Percentiles rank a stretch among this genome's conserved stretches.
These are phyloP conservation scores for Mya arenaria DNA, from an alignment of 1,140 invertebrate genomes.

Conservation along the genomic window DNA sequence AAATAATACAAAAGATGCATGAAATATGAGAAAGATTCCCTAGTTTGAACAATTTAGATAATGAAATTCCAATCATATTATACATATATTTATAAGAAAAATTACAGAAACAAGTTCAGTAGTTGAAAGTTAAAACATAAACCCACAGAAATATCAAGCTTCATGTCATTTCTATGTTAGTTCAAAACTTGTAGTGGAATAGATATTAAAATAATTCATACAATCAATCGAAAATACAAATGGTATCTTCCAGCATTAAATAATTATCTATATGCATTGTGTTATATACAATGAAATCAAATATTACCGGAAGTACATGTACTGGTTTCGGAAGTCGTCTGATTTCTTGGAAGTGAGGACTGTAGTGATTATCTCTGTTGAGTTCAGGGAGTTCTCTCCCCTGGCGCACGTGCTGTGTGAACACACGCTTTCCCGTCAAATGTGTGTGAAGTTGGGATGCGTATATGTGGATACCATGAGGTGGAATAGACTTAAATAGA, in stretches of 20 bases:
- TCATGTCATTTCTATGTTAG: too few species aligned
- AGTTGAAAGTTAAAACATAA: too few species aligned
- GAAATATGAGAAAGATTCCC: too few species aligned
- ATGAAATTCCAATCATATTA: too few species aligned
- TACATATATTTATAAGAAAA: too few species aligned
- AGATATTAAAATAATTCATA: background rate
- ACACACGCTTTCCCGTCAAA: conserved; percentile 91
- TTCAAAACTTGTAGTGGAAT: too few species aligned
- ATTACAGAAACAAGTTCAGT: too few species aligned
- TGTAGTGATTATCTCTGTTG: conserved; percentile 97
- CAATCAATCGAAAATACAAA: background rate
- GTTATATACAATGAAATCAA: too few species aligned
- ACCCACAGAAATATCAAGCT: too few species aligned
- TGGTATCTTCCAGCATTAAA: background rate
- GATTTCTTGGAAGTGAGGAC: conserved; percentile 99
- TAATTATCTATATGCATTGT: background rate
- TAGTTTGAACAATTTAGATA: too few species aligned
- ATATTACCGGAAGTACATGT: conserved; percentile 91
- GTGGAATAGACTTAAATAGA: too few species aligned
- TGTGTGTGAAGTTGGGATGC: conserved; percentile 99
- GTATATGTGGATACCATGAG: conserved; percentile 96
- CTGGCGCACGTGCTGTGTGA: conserved; percentile 91
- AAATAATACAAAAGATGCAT: too few species aligned
- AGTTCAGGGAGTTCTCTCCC: conserved; percentile 90
- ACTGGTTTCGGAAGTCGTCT: conserved; percentile 90